These are phyloP conservation scores for Ladona fulva DNA, from an alignment of 1,140 invertebrate species.

Conservation along the genomic window DNA sequence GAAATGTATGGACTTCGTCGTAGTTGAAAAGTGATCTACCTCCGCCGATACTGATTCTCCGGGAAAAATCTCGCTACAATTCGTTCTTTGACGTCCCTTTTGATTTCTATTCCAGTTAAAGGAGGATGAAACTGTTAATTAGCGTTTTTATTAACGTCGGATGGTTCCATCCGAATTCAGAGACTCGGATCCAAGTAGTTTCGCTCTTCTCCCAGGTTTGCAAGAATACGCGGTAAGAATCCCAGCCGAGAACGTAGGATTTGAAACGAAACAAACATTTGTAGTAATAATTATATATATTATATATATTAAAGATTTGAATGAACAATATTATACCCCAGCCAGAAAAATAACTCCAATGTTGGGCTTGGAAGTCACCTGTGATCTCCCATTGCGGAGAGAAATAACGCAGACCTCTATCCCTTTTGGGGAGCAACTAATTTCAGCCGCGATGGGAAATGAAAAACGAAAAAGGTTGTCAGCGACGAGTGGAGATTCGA, in stretches of 20 bases:
- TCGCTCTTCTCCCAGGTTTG: no score
- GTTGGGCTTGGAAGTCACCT: neutral
- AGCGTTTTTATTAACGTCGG: no score
- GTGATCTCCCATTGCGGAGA: neutral
- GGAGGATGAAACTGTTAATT: no score
- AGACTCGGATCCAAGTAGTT: no score
- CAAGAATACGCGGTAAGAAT: no score
- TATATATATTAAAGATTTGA: neutral
- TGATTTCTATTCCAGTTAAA: no score
- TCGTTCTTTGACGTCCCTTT: neutral
- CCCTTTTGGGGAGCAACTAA: neutral
- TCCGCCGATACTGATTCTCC: neutral
- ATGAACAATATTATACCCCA: neutral
- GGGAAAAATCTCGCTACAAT: neutral
- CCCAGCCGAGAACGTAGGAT: neutral
- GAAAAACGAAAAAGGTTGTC: neutral
- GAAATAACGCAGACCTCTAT: neutral
- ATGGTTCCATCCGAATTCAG: no score
- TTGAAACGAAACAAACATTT: neutral
- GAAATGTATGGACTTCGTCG: no score
- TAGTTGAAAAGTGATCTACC: neutral
- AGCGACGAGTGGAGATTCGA: neutral
- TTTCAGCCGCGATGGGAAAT: neutral
- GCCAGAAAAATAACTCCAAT: neutral
- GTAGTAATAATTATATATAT: constrained; percentile 11